phyloP scores from a whole-genome alignment of 2,113 vertebrate genomes.

The Anguilla japonica region DNA sequence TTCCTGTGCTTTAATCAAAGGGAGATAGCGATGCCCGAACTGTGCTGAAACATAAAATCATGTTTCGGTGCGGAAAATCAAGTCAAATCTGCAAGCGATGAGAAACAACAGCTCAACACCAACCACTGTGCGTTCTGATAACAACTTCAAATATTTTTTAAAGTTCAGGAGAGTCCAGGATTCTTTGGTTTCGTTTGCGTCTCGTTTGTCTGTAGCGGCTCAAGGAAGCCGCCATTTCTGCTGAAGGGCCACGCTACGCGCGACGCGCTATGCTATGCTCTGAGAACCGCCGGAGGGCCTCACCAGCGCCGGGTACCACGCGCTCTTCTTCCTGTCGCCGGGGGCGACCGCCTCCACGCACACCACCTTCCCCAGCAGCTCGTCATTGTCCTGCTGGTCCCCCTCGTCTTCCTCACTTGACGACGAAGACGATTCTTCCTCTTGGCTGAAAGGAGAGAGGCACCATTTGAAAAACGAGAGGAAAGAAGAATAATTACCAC shows the following conservation, averaged over 20 bases:
- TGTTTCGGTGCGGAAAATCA: neutral
- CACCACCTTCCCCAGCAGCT: constrained; percentile 92
- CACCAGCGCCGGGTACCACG: constrained; percentile 95
- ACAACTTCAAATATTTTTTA: neutral
- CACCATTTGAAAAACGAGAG: neutral
- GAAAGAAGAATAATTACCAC: neutral
- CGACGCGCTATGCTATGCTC: neutral
- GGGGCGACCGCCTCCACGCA: constrained; percentile 82
- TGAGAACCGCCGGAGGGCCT: constrained; percentile 52
- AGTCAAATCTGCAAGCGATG: neutral
- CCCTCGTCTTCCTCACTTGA: constrained; percentile 96
- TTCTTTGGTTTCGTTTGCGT: too few species aligned
- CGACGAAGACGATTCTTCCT: constrained; percentile 93
- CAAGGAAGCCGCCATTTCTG: too few species aligned
- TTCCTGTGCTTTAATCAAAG: neutral
- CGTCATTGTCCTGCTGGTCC: constrained; percentile 84
- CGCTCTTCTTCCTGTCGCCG: constrained; percentile 89
- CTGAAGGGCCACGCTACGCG: too few species aligned
- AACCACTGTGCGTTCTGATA: neutral
- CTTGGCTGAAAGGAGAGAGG: constrained; percentile 75
- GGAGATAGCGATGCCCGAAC: neutral
- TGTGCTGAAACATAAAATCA: neutral
- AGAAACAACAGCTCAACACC: neutral
- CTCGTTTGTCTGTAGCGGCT: too few species aligned
- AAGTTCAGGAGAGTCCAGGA: too few species aligned